These are phyloP conservation scores for Anolis carolinensis DNA, from an alignment of 2,113 vertebrate genomes.

Conservation along the genomic window DNA sequence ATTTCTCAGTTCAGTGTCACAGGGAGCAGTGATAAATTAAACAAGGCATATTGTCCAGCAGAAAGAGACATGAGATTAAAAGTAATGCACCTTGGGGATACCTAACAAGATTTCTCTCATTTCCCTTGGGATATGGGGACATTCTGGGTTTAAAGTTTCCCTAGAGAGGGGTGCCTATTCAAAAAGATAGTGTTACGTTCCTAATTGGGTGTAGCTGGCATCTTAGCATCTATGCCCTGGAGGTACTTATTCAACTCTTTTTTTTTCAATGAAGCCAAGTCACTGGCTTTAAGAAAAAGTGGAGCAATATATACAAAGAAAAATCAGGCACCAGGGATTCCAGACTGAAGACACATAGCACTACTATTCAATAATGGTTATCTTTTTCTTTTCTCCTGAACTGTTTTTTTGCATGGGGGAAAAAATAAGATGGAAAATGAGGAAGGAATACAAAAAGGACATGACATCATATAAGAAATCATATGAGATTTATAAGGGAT, in stretches of 20 bases:
- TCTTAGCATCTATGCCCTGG: neutral
- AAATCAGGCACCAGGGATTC: neutral
- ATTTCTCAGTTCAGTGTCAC: neutral
- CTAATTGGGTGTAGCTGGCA: neutral
- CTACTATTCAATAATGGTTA: neutral
- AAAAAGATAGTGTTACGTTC: neutral
- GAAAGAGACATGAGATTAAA: neutral
- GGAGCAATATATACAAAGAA: neutral
- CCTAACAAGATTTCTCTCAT: neutral
- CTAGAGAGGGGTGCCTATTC: neutral
- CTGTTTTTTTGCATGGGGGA: neutral
- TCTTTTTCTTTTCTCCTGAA: neutral
- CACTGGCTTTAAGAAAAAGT: neutral
- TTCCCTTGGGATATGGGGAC: neutral
- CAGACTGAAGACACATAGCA: neutral
- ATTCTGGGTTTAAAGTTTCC: rapidly evolving
- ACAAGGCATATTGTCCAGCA: constrained; percentile 1
- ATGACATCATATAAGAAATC: neutral
- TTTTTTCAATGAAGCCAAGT: neutral
- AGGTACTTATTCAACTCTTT: neutral
- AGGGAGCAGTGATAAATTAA: neutral
- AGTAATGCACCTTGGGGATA: neutral
- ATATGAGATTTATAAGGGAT: no score
- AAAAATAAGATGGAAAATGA: neutral
- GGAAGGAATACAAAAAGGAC: neutral